These are phyloP conservation scores for Mellilla xanthometata DNA, from an alignment of 2,888 invertebrate species.

Conservation along the genomic window DNA sequence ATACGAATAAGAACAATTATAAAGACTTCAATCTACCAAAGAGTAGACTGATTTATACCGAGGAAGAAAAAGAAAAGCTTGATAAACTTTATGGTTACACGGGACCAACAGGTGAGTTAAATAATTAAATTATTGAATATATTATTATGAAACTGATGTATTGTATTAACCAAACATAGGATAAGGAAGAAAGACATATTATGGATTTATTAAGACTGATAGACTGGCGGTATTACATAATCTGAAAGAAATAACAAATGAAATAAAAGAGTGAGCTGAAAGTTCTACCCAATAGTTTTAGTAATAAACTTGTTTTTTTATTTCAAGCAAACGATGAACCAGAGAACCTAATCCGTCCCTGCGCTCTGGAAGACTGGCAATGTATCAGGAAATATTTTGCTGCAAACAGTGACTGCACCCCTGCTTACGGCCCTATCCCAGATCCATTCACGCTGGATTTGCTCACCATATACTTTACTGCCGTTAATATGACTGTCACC, in stretches of 20 bases:
- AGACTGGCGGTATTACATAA: too few species aligned
- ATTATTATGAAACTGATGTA: not conserved
- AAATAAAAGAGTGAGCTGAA: too few species aligned
- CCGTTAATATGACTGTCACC: conserved; percentile 31
- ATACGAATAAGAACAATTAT: too few species aligned
- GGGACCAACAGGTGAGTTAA: not conserved
- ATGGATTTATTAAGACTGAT: too few species aligned
- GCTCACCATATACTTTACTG: conserved; percentile 12
- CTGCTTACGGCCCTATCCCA: conserved; percentile 22
- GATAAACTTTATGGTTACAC: not conserved
- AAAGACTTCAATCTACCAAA: too few species aligned
- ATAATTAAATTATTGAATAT: too few species aligned
- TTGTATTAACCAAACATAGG: too few species aligned
- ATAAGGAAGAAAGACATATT: too few species aligned
- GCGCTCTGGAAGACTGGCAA: conserved; percentile 29
- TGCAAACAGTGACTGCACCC: conserved; percentile 28
- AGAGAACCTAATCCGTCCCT: conserved; percentile 31
- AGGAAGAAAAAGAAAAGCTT: not conserved
- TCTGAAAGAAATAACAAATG: too few species aligned
- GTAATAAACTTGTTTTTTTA: too few species aligned
- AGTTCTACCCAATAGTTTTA: too few species aligned
- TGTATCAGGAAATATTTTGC: conserved; percentile 36
- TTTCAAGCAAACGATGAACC: conserved; percentile 15
- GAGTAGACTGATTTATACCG: too few species aligned
- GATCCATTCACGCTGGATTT: conserved; percentile 16